Evolutionary conservation across 2,797 vertebrate species (phyloP), one percentile per base, ranked within the genome.

Genomic region (Pipistrellus pipistrellus): DNA sequence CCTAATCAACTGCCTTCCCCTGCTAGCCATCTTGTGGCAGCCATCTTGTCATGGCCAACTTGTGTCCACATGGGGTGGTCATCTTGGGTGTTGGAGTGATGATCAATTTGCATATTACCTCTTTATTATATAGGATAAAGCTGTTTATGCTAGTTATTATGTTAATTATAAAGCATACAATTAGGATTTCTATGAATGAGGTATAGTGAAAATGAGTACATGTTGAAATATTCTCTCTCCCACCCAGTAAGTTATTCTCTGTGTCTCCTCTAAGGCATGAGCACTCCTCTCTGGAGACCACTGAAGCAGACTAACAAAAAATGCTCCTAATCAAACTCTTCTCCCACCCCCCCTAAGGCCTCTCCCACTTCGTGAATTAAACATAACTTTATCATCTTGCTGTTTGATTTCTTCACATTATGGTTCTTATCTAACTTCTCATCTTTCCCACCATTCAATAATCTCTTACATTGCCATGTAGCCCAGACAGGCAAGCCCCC

Each of bases 361-460:
- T 84, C 76, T 77, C 53, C 71, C 3, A 71, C 13, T 95, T 92
- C 35, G 20, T 44, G 13, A 90, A 84, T 59, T 59, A 81, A 35
- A 27, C 18, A 11, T 72, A 66, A 86, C 38, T 35, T 84, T 66
- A n/a, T 59, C 23, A 71, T 59, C 38, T 66, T n/a, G 30, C 27
- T 38, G 14, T 66, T 44, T 75, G 5, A 89, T 57, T 66, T 80
- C 25, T 59, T 35, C 25, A 76, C 53, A 41, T 18, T 44, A 53
- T 8, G 30, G 15, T 20, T 82, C 44, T 73, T 2, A 3, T 69
- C 55, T 90, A 69, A 44, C 8, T 78, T 84, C n/a, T 12, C 30
- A n/a, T 53, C 11, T 25, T 92, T 69, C 15, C 30, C 4, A 20
- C 10, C 14, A 14, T 38, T 14, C 8, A 5, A 8, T 59, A 27